Base-by-base conservation (phyloP, 2,888 invertebrate genomes). In the Tetragonula carbonaria region DNA sequence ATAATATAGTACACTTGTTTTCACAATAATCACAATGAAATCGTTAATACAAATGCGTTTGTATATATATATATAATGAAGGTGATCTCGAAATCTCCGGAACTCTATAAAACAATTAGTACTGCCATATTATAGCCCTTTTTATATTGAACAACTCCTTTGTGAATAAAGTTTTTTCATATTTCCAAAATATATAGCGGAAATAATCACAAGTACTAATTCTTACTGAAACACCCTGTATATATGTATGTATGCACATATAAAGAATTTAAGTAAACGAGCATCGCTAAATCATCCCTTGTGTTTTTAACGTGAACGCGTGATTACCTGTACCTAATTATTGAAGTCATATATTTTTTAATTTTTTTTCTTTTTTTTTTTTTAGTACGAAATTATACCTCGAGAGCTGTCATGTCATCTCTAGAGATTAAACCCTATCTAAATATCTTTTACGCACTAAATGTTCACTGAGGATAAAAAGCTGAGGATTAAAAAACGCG, bases 401-500 rank as follows among this genome's bases (percentile, higher is more conserved):
- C 80, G 80, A 80, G 76, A 77, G 74, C 74, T 66, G 73, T 77
- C 76, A 67, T 71, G 76, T 77, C 80, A 85, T 73, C 74, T 71
- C 74, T 85, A 85, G 65, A 65, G 57, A 73, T 76, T 74, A 77
- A 63, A 76, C 2, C 70, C 84, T 84, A 85, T 84, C 85, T 84
- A 85, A 72, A 85, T 81, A 86, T 55, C 80, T 73, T 78, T 87
- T 87, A 82, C 80, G 55, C 75, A 68, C 82, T 79, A 87, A 77
- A 75, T 28, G 68, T 78, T 66, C 72, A 62, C 87, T 73, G 57
- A 53, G 68, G 45, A 45, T 45, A 66, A 72, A 68, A 88, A 88
- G 88, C 87, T 72, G 70, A 81, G 71, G 67, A 83, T 75, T 68
- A 82, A 75, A 78, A 45, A 53, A 83, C 80, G 63, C 65, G 88